Percentiles rank a stretch among this genome's conserved stretches.
These are phyloP conservation scores for Platalea minor DNA, from an alignment of 2,797 vertebrate species.

Conservation along the genomic window DNA sequence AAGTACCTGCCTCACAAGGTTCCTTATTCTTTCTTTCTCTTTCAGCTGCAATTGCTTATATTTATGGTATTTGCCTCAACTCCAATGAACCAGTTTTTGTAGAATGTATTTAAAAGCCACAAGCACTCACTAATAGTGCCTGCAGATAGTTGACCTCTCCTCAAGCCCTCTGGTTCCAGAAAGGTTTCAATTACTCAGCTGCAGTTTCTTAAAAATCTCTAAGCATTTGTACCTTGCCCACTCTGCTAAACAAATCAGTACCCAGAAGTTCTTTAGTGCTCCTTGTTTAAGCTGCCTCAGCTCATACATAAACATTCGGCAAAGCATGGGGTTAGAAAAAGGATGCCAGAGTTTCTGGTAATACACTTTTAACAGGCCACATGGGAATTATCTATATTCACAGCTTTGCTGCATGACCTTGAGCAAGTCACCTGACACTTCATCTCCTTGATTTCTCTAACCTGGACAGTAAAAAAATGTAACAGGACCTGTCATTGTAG, in stretches of 20 bases:
- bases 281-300: conserved; percentile 7
- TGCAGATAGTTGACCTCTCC: not conserved
- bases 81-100: not conserved
- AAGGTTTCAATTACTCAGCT: conserved; percentile 19
- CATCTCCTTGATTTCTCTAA: not conserved
- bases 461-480: not conserved
- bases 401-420: not conserved
- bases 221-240: not conserved
- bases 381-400: not conserved
- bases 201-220: conserved; percentile 7
- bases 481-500: too few species aligned
- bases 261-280: not conserved
- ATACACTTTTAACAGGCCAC: not conserved
- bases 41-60: not conserved
- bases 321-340: not conserved
- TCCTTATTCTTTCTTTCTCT: not conserved
- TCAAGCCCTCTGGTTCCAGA: not conserved
- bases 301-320: not conserved
- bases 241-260: not conserved
- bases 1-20: not conserved
- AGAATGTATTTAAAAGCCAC: not conserved
- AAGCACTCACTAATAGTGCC: not conserved
- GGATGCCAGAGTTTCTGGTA: not conserved
- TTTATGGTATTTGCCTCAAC: not conserved
- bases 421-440: not conserved